Conservation (phyloP, 2,113 vertebrate species). For the Phaethon lepturus region DNA sequence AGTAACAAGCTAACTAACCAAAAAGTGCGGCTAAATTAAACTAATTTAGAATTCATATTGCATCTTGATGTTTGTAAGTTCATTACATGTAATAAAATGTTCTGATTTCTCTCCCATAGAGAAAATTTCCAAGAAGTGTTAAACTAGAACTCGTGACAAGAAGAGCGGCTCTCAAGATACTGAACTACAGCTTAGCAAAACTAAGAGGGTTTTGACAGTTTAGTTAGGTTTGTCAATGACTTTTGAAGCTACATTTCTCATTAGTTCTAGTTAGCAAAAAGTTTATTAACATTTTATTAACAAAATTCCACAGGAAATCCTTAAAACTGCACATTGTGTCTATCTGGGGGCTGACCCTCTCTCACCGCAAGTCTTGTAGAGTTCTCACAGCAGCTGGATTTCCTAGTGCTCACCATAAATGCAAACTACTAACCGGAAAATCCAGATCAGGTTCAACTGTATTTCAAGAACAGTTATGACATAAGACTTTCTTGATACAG, state of each 20-base stretch:
- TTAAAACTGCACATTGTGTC: neutral
- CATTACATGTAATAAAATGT: neutral
- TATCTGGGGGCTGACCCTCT: neutral
- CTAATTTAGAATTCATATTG: neutral
- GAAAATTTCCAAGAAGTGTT: neutral
- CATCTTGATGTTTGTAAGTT: neutral
- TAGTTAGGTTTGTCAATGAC: neutral
- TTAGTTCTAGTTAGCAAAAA: neutral
- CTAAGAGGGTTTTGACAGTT: neutral
- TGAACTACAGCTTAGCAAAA: neutral
- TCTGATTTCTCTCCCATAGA: neutral
- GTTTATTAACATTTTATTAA: neutral
- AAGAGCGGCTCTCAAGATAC: neutral
- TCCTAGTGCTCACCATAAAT: neutral
- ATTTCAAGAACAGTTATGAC: conserved; percentile 29
- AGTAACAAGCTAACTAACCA: neutral
- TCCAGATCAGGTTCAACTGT: neutral
- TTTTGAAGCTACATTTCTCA: neutral
- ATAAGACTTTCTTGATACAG: neutral
- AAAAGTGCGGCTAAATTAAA: neutral
- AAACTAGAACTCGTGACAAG: neutral
- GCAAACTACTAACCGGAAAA: conserved; percentile 5
- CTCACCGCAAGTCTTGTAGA: neutral
- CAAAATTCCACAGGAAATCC: neutral
- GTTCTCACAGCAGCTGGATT: neutral